phyloP scores from a whole-genome alignment of 2,113 vertebrate species.

The Eptatretus burgeri region DNA sequence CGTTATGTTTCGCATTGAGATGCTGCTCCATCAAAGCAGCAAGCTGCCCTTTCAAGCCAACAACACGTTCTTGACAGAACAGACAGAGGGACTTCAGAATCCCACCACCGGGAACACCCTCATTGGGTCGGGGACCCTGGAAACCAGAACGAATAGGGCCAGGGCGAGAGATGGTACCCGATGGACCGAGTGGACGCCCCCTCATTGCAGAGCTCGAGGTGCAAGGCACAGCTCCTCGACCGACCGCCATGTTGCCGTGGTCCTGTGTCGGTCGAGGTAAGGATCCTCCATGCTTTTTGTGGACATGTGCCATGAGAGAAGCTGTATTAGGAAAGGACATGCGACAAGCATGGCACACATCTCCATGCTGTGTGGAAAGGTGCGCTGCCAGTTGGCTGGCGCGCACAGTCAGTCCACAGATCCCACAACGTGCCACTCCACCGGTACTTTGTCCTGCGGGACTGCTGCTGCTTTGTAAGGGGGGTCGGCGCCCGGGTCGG shows the following conservation, averaged over 20 bases:
- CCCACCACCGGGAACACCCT: background rate
- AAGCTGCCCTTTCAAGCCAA: background rate
- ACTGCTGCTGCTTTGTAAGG: background rate
- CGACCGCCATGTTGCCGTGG: background rate
- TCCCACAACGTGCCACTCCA: background rate
- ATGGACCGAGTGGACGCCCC: background rate
- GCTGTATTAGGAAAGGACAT: constrained; percentile 2
- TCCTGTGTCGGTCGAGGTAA: background rate
- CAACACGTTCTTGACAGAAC: background rate
- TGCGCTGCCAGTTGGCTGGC: background rate
- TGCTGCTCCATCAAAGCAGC: background rate
- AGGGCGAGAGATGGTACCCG: background rate
- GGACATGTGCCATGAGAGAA: background rate
- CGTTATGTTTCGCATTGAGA: background rate
- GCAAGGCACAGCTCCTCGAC: background rate
- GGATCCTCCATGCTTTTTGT: background rate
- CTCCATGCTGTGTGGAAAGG: background rate
- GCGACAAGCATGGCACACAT: background rate
- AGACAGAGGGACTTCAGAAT: background rate
- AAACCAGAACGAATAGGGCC: background rate
- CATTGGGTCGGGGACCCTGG: background rate
- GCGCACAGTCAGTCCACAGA: background rate
- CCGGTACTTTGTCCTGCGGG: background rate
- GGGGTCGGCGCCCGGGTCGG: background rate
- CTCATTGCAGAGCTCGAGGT: background rate